These are phyloP conservation scores for Synanthedon tipuliformis DNA, from an alignment of 2,888 invertebrate genomes.

Conservation along the genomic window DNA sequence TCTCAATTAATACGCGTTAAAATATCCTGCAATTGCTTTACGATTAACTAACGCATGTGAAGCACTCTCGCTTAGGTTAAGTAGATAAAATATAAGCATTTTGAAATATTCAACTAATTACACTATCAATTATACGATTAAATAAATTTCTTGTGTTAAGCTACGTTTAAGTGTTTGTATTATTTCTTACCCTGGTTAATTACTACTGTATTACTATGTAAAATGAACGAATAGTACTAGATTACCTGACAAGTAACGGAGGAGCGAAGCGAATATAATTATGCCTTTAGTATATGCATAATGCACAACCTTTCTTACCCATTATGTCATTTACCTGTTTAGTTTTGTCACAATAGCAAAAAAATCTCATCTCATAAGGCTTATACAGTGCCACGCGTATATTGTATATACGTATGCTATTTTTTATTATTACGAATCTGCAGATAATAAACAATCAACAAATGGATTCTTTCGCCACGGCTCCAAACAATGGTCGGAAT, in stretches of 20 bases:
- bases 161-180: slow-evolving; percentile 17
- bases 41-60: too few relatives aligned
- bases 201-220: slow-evolving; percentile 23
- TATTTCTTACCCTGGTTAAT: slow-evolving; percentile 40
- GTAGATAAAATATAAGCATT: slow-evolving; percentile 13
- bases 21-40: too few relatives aligned
- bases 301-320: slow-evolving; percentile 66
- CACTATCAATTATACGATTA: slow-evolving; percentile 12
- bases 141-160: slow-evolving; percentile 19
- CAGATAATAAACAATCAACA: too few relatives aligned
- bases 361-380: slow-evolving; percentile 12
- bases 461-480: too few relatives aligned
- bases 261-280: slow-evolving; percentile 35
- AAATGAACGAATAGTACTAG: slow-evolving; percentile 1
- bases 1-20: too few relatives aligned
- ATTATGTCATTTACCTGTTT: slow-evolving; percentile 45
- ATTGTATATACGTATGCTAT: too few relatives aligned
- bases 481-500: too few relatives aligned
- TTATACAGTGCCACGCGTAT: too few relatives aligned
- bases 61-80: too few relatives aligned
- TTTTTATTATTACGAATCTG: too few relatives aligned
- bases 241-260: slow-evolving; percentile 5
- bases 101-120: slow-evolving; percentile 26
- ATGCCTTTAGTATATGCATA: slow-evolving; percentile 55
- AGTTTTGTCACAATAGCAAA: neutral